These are phyloP conservation scores for Ennomos quercinarius DNA, from an alignment of 2,888 invertebrate species.

Conservation along the genomic window DNA sequence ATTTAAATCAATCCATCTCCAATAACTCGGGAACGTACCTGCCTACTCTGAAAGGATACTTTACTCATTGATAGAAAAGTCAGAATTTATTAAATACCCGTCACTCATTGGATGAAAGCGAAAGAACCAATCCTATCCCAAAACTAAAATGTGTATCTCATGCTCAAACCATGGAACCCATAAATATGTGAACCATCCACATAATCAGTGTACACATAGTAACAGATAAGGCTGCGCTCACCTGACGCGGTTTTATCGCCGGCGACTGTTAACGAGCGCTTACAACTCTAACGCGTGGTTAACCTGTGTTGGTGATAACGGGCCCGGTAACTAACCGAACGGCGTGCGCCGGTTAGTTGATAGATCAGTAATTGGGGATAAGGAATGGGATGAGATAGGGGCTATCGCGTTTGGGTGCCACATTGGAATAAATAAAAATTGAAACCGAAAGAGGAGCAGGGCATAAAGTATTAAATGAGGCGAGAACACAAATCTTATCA, in stretches of 20 bases:
- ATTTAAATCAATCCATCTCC: too few species aligned
- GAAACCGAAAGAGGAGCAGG: too few species aligned
- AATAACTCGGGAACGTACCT: too few species aligned
- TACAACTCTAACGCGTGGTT: slow-evolving; percentile 39
- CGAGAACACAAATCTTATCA: too few species aligned
- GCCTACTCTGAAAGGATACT: too few species aligned
- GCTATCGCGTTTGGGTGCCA: slow-evolving; percentile 12
- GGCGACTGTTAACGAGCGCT: slow-evolving; percentile 21
- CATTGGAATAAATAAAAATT: too few species aligned
- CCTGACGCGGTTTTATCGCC: slow-evolving; percentile 17
- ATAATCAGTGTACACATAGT: slow-evolving; percentile 22
- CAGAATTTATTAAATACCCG: too few species aligned
- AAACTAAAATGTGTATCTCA: slow-evolving; percentile 14
- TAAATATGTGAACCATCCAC: slow-evolving; percentile 23
- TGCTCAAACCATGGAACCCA: slow-evolving; percentile 2
- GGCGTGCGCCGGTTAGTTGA: slow-evolving; percentile 2
- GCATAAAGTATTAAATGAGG: too few species aligned
- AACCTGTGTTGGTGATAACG: slow-evolving; percentile 43
- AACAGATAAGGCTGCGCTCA: slow-evolving; percentile 16
- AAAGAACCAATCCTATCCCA: slow-evolving; percentile 8
- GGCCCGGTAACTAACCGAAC: slow-evolving; percentile 20
- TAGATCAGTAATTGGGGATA: slow-evolving; percentile 11
- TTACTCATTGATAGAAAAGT: too few species aligned
- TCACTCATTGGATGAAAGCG: background rate
- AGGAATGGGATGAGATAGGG: slow-evolving; percentile 4